Evolutionary conservation across 2,888 invertebrate genomes (phyloP), one percentile per base, ranked within the genome.

Genomic region (Micoletzkya japonica): DNA sequence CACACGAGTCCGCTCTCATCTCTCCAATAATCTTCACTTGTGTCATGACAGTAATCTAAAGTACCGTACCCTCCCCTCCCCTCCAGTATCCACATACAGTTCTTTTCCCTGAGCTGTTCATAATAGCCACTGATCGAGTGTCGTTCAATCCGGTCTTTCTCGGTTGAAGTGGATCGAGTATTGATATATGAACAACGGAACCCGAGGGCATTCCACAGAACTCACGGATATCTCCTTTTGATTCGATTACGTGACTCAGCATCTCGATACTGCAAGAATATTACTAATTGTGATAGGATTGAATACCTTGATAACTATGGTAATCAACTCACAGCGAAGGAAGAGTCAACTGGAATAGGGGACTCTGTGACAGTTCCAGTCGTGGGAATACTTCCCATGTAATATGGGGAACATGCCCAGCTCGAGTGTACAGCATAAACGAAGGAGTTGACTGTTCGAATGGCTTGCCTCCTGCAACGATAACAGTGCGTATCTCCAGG

Each of bases 351-450:
- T 83, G 83, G 66, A 76, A 79, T 58, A 83, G 80, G 14, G 76
- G 81, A 6, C 70, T 71, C 49, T 83, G 81, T 7, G 57, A 58
- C 14, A 76, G 57, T 49, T 70, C 67, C 34, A 83, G 50, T 49
- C 77, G 73, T 54, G 73, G 76, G 2, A 44, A 56, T n/a, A 70
- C 70, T 44, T 81, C 81, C 81, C 83, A 82, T 14, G 82, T 82
- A 10, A 83, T 52, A 71, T 83, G 83, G 0, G 83, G 83, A 56
- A 83, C 74, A 67, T 83, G 83, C 0, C 83, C 83, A 54, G 73
- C 77, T 37, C 81, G 72, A 10, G 81, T 74, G 57, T 83, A 83
- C n/a, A 81, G 71, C 73, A 82, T 67, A 49, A 68, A 82, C 20
- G 81, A 78, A 1, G 82, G 82, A 0, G 82, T 82, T 17, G 70